Percentiles rank a stretch among this genome's conserved stretches.
These are phyloP conservation scores for Acestrorhynchus altus DNA, from an alignment of 2,797 vertebrate species.

Conservation along the genomic window DNA sequence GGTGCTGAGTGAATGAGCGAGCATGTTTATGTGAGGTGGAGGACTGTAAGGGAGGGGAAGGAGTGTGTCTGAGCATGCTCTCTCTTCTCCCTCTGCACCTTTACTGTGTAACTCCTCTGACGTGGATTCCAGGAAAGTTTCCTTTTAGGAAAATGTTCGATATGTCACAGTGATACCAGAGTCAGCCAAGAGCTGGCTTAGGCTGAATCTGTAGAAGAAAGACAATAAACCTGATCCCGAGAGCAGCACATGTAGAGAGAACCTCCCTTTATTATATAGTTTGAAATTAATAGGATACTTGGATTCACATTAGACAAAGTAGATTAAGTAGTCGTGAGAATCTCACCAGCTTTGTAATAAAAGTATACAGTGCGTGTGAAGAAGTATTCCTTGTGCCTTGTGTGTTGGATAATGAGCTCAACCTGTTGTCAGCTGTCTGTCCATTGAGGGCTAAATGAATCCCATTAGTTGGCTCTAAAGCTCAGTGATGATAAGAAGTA, in stretches of 20 bases:
- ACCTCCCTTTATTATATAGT: not conserved
- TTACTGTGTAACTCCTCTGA: constrained; percentile 12
- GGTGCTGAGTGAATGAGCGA: not conserved
- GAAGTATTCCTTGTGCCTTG: not conserved
- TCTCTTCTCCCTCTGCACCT: constrained; percentile 5
- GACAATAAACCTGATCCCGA: not conserved
- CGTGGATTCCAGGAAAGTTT: constrained; percentile 30
- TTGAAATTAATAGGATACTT: not conserved
- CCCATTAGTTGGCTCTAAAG: not conserved
- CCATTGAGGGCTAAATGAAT: not conserved
- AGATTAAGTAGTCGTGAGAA: not conserved
- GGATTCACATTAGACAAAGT: not conserved
- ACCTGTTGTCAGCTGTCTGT: not conserved
- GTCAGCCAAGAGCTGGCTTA: not conserved
- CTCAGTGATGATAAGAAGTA: not conserved
- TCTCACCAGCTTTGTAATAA: constrained; percentile 12
- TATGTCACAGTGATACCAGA: not conserved
- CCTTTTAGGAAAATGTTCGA: constrained; percentile 13
- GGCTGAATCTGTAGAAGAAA: not conserved
- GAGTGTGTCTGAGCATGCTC: not conserved
- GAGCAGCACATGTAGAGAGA: not conserved
- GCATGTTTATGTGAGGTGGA: not conserved
- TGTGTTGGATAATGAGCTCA: not conserved
- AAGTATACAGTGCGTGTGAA: constrained; percentile 2
- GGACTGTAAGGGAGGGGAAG: not conserved